Evolutionary conservation across 2,888 invertebrate genomes (phyloP), one percentile per base, ranked within the genome.

Genomic region (Pimpla rufipes): DNA sequence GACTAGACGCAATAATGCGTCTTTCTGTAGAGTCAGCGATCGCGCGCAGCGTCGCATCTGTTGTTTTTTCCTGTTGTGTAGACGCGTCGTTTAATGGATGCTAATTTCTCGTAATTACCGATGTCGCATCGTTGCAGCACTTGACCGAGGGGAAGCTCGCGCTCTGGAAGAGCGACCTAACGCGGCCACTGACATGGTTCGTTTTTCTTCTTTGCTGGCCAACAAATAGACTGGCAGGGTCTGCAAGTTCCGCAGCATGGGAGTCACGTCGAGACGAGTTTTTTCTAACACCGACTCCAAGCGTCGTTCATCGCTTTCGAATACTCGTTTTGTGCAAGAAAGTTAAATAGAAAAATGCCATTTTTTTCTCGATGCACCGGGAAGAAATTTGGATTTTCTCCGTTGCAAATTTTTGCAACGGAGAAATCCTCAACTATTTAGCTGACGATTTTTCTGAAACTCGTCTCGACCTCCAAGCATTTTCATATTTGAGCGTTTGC

Each of bases 101-200:
- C 74, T 84, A 85, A 86, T 86, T 73, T 81, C 76, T 67, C 78
- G 57, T 83, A 81, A 85, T 84, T 84, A 81, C 82, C 62, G 29
- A 78, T 79, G 35, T 62, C 59, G 62, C 71, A 45, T 76, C 42
- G 50, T 87, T 91, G 79, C 90, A 93, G 93, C 91, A 91, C 88
- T 91, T 93, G 87, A 93, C 93, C 21, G 93, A 93, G 89, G 92
- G 92, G 85, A 92, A 92, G 86, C 88, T 93, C 81, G 89, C 90
- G 70, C 89, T 93, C 57, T 93, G 93, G 93, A 93, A 92, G 88
- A 89, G 89, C 79, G 93, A 93, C 85, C 90, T 93, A 67, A 89
- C 89, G 70, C 89, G 89, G 79, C 85, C 90, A 62, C 85, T 89
- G 84, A 92, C 90, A 90, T 89, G 93, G 93, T 93, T 90, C 91